A percentile compares a stretch with the other conserved stretches of the same genome.
phyloP scores from a whole-genome alignment of 35 echinoderm and acorn worm species.

The Heliocidaris tuberculata region DNA sequence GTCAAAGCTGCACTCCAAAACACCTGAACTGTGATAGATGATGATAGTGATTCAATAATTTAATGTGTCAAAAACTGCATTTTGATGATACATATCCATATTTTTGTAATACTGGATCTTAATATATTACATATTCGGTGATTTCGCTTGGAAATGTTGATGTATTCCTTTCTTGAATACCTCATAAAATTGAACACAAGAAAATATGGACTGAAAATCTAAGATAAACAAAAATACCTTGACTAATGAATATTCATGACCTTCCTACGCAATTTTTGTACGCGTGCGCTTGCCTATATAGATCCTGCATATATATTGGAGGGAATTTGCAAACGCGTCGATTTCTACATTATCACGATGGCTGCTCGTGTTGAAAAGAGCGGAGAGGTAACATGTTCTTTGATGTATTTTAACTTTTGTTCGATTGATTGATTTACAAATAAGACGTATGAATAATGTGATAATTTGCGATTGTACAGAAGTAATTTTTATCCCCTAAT shows the following conservation, averaged over 20 bases:
- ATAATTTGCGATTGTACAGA: not conserved
- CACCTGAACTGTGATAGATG: too few species aligned
- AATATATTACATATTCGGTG: too few species aligned
- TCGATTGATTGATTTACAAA: not conserved
- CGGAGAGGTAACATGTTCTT: slow-evolving; percentile 26
- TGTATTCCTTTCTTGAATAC: too few species aligned
- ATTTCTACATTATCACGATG: not conserved
- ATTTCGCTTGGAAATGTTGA: too few species aligned
- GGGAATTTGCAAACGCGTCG: not conserved
- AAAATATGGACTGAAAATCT: not conserved
- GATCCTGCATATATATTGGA: not conserved
- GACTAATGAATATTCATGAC: not conserved
- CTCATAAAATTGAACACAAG: too few species aligned
- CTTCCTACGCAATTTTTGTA: not conserved
- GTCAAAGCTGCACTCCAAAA: too few species aligned
- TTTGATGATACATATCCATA: too few species aligned
- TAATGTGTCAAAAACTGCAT: too few species aligned
- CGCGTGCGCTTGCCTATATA: too few species aligned
- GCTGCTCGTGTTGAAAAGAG: slow-evolving; percentile 23
- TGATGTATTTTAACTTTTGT: not conserved
- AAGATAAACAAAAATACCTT: not conserved
- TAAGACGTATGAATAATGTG: not conserved
- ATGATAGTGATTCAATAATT: too few species aligned
- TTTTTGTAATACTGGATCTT: too few species aligned
- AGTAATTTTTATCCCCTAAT: not conserved